phyloP scores from a whole-genome alignment of 1,140 invertebrate genomes.

The Bombyx mori region ASM3026992v2 NC_085126.1:8166001-8166500 shows the following conservation, averaged over 20 bases:
- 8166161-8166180: conserved; percentile 11
- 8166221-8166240: conserved; percentile 11
- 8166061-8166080: conserved; percentile 11
- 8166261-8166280: conserved; percentile 11
- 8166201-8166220: conserved; percentile 15
- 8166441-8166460: conserved; percentile 16
- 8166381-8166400: conserved; percentile 31
- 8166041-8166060: conserved; percentile 12
- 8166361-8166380: conserved; percentile 8
- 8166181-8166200: conserved; percentile 13
- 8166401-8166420: conserved; percentile 30
- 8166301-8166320: conserved; percentile 12
- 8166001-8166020: conserved; percentile 4
- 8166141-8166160: conserved; percentile 9
- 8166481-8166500: conserved; percentile 14
- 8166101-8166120: conserved; percentile 11
- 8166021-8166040: conserved; percentile 1
- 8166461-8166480: conserved; percentile 15
- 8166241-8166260: conserved; percentile 14
- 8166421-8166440: conserved; percentile 36
- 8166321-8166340: conserved; percentile 11
- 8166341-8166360: conserved; percentile 11
- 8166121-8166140: conserved; percentile 13
- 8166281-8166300: conserved; percentile 11
- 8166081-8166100: conserved; percentile 12